A percentile compares a stretch with the other conserved stretches of the same genome.
Conservation (phyloP, 2,888 invertebrate genomes). For the Eupithecia subfuscata region DNA sequence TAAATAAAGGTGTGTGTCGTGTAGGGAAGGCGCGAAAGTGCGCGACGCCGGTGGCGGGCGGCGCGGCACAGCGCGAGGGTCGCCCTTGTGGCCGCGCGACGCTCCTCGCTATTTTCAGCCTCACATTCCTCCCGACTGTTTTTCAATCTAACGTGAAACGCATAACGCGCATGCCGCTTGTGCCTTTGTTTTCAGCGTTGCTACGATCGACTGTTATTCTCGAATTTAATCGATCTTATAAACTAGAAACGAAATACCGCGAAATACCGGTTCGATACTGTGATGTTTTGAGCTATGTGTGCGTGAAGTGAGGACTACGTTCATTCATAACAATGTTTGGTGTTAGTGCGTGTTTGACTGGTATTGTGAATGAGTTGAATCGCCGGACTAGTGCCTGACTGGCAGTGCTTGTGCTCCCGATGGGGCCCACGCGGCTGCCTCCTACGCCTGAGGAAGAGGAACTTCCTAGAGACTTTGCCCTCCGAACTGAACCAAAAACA, state of each 20-base stretch:
- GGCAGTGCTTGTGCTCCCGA: slow-evolving; percentile 56
- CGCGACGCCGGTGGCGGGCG: slow-evolving; percentile 45
- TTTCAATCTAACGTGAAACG: slow-evolving; percentile 83
- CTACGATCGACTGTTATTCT: slow-evolving; percentile 56
- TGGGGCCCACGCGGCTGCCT: slow-evolving; percentile 77
- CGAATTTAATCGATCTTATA: slow-evolving; percentile 54
- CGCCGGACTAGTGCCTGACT: slow-evolving; percentile 69
- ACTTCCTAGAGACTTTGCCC: slow-evolving; percentile 56
- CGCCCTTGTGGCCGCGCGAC: slow-evolving; percentile 80
- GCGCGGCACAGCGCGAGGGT: slow-evolving; percentile 67
- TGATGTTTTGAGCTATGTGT: slow-evolving; percentile 36
- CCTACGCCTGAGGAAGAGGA: slow-evolving; percentile 77
- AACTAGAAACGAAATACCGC: slow-evolving; percentile 49
- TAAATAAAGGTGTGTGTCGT: slow-evolving; percentile 74
- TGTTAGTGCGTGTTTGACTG: slow-evolving; percentile 59
- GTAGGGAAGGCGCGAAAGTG: slow-evolving; percentile 47
- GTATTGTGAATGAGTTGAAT: slow-evolving; percentile 57
- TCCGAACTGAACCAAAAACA: slow-evolving; percentile 57
- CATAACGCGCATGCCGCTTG: slow-evolving; percentile 77
- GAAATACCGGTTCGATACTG: slow-evolving; percentile 45
- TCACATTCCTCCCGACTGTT: slow-evolving; percentile 81
- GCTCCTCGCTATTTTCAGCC: slow-evolving; percentile 82
- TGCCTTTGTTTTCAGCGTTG: slow-evolving; percentile 72
- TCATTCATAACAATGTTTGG: slow-evolving; percentile 60
- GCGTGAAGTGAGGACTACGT: slow-evolving; percentile 48